Evolutionary conservation across 2,888 invertebrate genomes (phyloP), one percentile per base, ranked within the genome.

Genomic region (Crematogaster levior): DNA sequence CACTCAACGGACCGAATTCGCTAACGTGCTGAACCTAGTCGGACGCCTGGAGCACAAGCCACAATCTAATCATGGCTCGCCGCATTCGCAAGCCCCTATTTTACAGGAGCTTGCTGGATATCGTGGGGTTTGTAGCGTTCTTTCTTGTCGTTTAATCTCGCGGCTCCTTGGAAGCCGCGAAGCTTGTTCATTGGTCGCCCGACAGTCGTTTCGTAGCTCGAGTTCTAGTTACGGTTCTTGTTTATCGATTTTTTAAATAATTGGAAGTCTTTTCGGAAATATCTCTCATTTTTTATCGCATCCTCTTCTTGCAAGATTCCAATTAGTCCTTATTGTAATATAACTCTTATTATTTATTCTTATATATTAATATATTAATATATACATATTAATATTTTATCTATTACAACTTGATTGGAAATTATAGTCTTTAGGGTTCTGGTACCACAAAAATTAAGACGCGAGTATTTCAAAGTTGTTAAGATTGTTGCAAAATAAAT

Each of bases 21-120:
- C 93, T 93, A 93, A 94, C 93, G 92, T 90, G 93, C 91, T 93
- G 91, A 93, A 92, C 91, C 91, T 93, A 93, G 92, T 93, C 90
- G 90, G 91, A 91, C 88, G 91, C 92, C 93, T 91, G 91, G 86
- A 92, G 91, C 93, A 93, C 93, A 93, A 91, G 91, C 93, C 93
- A 85, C 94, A 94, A 93, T 92, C 93, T 93, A 92, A 94, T 94
- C 93, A 92, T 90, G 93, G 92, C 90, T 88, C 86, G 91, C 93
- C 93, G 92, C 92, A 93, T 92, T 92, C 92, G 91, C 92, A 92
- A 92, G 77, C 89, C 91, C 89, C 91, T 90, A 91, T 92, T 92
- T 92, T 93, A 77, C 90, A 51, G 84, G 70, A 81, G 81, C 82
- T 81, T 85, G 82, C 68, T 46, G 74, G 73, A 81, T 77, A 73